Conservation (phyloP, 2,888 invertebrate genomes). For the Trissoscelio sp. region DNA sequence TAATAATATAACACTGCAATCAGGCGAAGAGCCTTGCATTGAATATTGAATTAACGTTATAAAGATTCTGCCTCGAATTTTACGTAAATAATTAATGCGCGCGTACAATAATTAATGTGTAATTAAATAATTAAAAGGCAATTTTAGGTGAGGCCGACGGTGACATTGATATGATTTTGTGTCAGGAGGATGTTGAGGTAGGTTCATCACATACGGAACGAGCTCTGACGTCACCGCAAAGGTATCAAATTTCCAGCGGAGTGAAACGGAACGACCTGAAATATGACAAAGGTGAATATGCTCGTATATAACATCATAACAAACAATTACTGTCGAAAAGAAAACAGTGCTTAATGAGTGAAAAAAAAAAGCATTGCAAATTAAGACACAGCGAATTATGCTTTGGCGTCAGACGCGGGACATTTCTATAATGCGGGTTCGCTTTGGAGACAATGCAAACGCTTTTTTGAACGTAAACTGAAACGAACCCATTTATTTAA, state of each 20-base stretch:
- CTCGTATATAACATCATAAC: slow-evolving; percentile 19
- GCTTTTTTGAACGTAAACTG: neutral
- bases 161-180: slow-evolving; percentile 61
- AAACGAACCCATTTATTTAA: slow-evolving; percentile 20
- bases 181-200: slow-evolving; percentile 56
- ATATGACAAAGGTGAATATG: slow-evolving; percentile 33
- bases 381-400: slow-evolving; percentile 17
- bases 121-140: slow-evolving; percentile 58
- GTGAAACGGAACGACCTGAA: slow-evolving; percentile 46
- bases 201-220: slow-evolving; percentile 50
- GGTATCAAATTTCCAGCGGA: slow-evolving; percentile 55
- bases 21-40: neutral
- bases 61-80: slow-evolving; percentile 2
- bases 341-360: slow-evolving; percentile 29
- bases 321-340: slow-evolving; percentile 49
- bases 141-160: slow-evolving; percentile 45
- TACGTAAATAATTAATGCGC: slow-evolving; percentile 36
- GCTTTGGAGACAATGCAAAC: neutral
- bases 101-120: slow-evolving; percentile 36
- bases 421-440: neutral
- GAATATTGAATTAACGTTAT: slow-evolving; percentile 24
- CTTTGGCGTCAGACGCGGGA: neutral
- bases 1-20: slow-evolving; percentile 19
- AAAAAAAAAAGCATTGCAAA: slow-evolving; percentile 22
- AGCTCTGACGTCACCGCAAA: slow-evolving; percentile 53